Conservation (phyloP, 2,888 invertebrate genomes). For the Gerosis bhagava region DNA sequence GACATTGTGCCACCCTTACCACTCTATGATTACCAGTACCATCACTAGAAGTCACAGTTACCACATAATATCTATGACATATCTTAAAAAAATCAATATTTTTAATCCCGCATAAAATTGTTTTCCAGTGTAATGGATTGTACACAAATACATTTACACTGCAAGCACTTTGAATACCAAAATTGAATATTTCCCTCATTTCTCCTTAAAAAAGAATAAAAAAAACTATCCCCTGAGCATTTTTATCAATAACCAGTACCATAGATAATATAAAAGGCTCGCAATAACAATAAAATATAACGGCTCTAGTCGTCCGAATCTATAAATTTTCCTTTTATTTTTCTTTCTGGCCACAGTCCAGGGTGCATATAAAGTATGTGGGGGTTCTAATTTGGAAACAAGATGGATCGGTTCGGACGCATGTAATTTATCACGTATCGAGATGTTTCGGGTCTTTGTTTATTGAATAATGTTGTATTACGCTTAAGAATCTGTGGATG, state of each 20-base stretch:
- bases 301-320: conserved; percentile 42
- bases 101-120: too few relatives aligned
- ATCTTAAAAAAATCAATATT: too few relatives aligned
- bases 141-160: too few relatives aligned
- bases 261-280: conserved; percentile 61
- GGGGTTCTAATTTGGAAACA: conserved; percentile 56
- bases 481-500: conserved; percentile 11
- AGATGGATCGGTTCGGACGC: conserved; percentile 55
- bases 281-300: conserved; percentile 76
- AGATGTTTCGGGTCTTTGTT: conserved; percentile 47
- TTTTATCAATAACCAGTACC: conserved; percentile 54
- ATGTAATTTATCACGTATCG: conserved; percentile 63
- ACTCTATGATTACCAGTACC: too few relatives aligned
- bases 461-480: conserved; percentile 39
- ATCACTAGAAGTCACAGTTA: too few relatives aligned
- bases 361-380: conserved; percentile 56
- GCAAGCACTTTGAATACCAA: too few relatives aligned
- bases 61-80: too few relatives aligned
- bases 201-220: too few relatives aligned
- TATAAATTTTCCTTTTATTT: conserved; percentile 63
- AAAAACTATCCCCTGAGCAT: conserved; percentile 36
- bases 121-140: too few relatives aligned
- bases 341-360: conserved; percentile 50
- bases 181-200: too few relatives aligned
- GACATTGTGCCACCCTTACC: too few relatives aligned